phyloP scores from a whole-genome alignment of 2,888 invertebrate species.

The Cancer borealis region DNA sequence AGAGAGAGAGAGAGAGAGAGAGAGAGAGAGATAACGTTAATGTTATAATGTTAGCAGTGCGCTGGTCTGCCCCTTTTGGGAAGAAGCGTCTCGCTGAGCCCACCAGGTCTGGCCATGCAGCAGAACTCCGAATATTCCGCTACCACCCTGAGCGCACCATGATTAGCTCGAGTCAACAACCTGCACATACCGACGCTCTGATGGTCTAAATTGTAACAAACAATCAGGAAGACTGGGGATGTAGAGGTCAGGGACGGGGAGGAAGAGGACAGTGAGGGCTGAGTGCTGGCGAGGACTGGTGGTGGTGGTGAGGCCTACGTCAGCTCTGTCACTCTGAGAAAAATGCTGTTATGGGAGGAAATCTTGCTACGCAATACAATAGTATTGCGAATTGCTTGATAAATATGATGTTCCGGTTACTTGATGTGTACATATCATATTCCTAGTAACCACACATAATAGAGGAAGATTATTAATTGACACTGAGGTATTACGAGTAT shows the following conservation, averaged over 20 bases:
- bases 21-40: not conserved
- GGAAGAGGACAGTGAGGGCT: slow-evolving; percentile 38
- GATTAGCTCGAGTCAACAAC: slow-evolving; percentile 16
- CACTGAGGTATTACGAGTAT: slow-evolving; percentile 7
- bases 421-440: not conserved
- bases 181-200: slow-evolving; percentile 47
- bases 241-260: slow-evolving; percentile 31
- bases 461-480: not conserved
- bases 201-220: slow-evolving; percentile 57
- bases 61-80: not conserved
- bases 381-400: not conserved
- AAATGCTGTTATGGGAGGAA: not conserved
- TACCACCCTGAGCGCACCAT: not conserved
- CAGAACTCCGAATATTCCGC: not conserved
- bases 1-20: slow-evolving; percentile 39
- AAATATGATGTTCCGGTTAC: not conserved
- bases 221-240: slow-evolving; percentile 64
- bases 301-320: not conserved
- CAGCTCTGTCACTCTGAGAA: not conserved
- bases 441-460: not conserved
- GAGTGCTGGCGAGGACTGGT: not conserved
- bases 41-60: not conserved
- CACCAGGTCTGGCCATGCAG: not conserved
- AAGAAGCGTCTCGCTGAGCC: not conserved
- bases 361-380: not conserved